Base-by-base conservation (phyloP, 1,140 invertebrate genomes). In the Lethocerus indicus region DNA sequence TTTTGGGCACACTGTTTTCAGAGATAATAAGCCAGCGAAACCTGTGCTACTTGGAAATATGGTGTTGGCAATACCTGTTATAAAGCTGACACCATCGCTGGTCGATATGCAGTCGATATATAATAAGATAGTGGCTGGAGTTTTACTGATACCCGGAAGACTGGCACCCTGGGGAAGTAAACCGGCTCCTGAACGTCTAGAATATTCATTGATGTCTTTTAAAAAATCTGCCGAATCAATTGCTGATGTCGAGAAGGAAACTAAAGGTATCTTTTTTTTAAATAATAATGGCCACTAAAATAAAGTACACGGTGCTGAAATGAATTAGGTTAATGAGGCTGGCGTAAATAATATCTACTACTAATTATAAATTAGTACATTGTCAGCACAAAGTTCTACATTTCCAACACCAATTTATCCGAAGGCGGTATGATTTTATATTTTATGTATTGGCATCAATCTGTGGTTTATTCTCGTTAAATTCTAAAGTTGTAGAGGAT, bases 91-190 rank as follows among this genome's bases (percentile, higher is more conserved):
- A 51, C 79, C 78, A 1, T 64, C 69, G 5, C 63, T 87, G 24
- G 81, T 84, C 52, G 78, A 85, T 53, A 74, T 87, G 46, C 83
- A 87, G 58, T 65, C 70, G 47, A 64, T 72, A 40, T 78, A 87
- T 49, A 75, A 73, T 42, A 75, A 76, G 64, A 72, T 79, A 27
- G 65, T 77, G 9, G 37, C n/a, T 66, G 66, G 21, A 70, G 68
- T 55, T 63, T 84, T 54, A 66, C 84, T 52, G 70, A 75, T 52
- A 72, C 73, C 13, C 69, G 77, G 52, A 78, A 79, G 52, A 69
- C 67, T 24, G 71, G 25, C 25, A 23, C 45, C 47, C 5, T 46
- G 45, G 41, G 51, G 44, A 14, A 24, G 12, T 4, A 18, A 43
- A 9, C 4, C 21, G 14, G 21, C 41, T 21, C 26, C 28, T 37